Evolutionary conservation across 2,113 vertebrate species (phyloP).

Genomic region (Lepisosteus oculatus): DNA sequence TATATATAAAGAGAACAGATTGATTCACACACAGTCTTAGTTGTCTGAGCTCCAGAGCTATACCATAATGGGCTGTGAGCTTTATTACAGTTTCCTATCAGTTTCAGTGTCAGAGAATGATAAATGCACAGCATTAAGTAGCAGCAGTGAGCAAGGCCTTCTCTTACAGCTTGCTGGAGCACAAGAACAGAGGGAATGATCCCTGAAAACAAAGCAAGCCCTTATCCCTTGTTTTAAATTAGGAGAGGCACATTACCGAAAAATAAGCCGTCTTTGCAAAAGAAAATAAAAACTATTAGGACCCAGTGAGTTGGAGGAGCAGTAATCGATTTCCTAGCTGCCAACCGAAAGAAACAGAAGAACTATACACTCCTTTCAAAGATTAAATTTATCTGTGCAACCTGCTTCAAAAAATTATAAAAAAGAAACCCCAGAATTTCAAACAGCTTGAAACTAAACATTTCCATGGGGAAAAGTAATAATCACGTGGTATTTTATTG

Average conservation of each 20-base stretch:
- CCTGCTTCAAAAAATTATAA: too few species aligned
- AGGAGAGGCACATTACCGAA: not conserved
- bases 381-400: too few species aligned
- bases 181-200: slow-evolving; percentile 10
- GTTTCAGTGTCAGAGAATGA: slow-evolving; percentile 34
- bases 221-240: not conserved
- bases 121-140: slow-evolving; percentile 41
- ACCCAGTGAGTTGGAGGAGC: too few species aligned
- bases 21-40: slow-evolving; percentile 6
- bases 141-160: slow-evolving; percentile 30
- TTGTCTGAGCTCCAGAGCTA: slow-evolving; percentile 2
- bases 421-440: too few species aligned
- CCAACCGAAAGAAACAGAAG: too few species aligned
- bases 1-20: not conserved
- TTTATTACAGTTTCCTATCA: slow-evolving; percentile 34
- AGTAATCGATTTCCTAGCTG: too few species aligned
- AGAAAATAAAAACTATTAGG: too few species aligned
- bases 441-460: too few species aligned
- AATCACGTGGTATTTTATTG: too few species aligned
- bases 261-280: too few species aligned
- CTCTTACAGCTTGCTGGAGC: slow-evolving; percentile 17
- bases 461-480: too few species aligned
- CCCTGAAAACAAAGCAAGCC: not conserved
- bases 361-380: too few species aligned
- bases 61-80: slow-evolving; percentile 32